Conservation (phyloP, 2,888 invertebrate genomes). For the Stenurella melanura region DNA sequence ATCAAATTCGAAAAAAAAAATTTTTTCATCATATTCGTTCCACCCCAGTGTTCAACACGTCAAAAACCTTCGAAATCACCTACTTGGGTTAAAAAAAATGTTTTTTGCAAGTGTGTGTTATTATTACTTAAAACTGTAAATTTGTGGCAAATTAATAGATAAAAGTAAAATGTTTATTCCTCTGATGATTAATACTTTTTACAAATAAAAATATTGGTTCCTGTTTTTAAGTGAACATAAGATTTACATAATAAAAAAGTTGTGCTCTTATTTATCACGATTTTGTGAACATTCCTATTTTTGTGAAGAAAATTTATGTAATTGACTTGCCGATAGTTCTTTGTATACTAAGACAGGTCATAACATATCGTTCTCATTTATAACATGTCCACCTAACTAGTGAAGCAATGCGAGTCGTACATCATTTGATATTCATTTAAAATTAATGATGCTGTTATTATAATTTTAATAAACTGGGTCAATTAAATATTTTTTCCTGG, state of each 20-base stretch:
- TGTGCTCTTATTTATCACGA: not conserved
- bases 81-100: no score
- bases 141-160: no score
- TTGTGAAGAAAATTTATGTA: not conserved
- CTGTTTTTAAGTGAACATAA: no score
- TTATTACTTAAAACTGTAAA: no score
- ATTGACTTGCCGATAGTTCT: not conserved
- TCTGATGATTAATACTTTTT: no score
- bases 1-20: no score
- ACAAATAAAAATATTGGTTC: no score
- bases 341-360: not conserved
- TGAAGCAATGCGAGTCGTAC: slow-evolving; percentile 35
- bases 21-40: no score
- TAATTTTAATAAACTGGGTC: slow-evolving; percentile 48
- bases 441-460: slow-evolving; percentile 47
- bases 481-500: slow-evolving; percentile 36
- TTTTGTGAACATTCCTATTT: not conserved
- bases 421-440: slow-evolving; percentile 42
- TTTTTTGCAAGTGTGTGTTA: no score
- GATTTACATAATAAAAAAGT: not conserved
- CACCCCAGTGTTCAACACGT: no score
- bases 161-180: no score
- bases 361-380: slow-evolving; percentile 10
- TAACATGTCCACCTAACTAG: not conserved
- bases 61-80: no score